Evolutionary conservation across 2,888 invertebrate genomes (phyloP), one percentile per base, ranked within the genome.

Genomic region (Hypsopygia costalis): DNA sequence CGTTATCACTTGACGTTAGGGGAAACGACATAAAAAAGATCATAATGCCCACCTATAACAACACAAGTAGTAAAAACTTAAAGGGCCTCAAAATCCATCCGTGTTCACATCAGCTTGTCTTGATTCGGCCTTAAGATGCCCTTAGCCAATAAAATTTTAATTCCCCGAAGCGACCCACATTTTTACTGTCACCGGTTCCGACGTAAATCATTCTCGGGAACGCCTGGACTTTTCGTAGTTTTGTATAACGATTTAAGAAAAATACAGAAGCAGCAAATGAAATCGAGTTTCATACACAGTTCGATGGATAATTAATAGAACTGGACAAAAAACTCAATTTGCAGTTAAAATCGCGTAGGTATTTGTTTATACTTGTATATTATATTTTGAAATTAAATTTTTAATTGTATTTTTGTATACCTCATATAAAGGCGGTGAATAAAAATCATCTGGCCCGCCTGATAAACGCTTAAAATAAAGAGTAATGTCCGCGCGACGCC

Each of bases 131-230:
- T 12, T 38, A 36, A 60, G 63, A 58, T 59, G 61, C 57, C 56
- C 62, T 58, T 51, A 54, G 48, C 57, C 59, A 62, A 69, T 75
- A 73, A 76, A 78, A 76, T 68, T 77, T 78, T 78, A 77, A 81
- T 77, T 78, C 70, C 54, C 16, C 58, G 48, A 61, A 59, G 67
- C 69, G 73, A 73, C 76, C 79, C 66, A 69, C 64, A 72, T 79
- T 81, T 77, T 81, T 71, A 73, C 61, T 70, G 63, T 72, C 73
- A 61, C 62, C 54, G 51, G 48, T 52, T 49, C 48, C 3, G 62
- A 65, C 67, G 69, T 79, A 77, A 75, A 78, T 78, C 78, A 78
- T 78, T 67, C 58, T 51, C 55, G 59, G 68, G 62, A 68, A 58
- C 67, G 58, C 56, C 58, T 44, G 47, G 54, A 49, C 48, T 56